These are phyloP conservation scores for Scytalopus superciliaris DNA, from an alignment of 2,113 vertebrate genomes.

Conservation along the genomic window DNA sequence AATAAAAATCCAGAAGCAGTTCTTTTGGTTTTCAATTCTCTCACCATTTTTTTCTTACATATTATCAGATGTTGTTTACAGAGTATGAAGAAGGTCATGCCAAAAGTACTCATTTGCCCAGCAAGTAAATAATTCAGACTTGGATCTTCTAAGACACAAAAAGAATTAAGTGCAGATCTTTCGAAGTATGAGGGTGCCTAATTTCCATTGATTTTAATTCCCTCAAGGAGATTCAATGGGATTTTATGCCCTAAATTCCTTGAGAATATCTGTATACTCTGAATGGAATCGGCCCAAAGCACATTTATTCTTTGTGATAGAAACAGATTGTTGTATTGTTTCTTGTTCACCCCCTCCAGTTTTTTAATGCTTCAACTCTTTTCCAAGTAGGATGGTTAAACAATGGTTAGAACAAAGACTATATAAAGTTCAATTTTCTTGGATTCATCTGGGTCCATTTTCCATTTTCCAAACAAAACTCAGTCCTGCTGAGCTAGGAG, in stretches of 20 bases:
- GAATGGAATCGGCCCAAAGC: slow-evolving; percentile 34
- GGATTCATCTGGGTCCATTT: neutral
- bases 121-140: slow-evolving; percentile 6
- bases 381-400: slow-evolving; percentile 47
- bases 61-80: neutral
- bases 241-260: slow-evolving; percentile 40
- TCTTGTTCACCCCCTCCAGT: slow-evolving; percentile 40
- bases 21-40: neutral
- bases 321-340: slow-evolving; percentile 58
- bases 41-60: neutral
- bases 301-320: slow-evolving; percentile 55
- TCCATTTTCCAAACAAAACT: neutral
- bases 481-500: neutral
- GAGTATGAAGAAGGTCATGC: neutral
- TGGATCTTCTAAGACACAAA: neutral
- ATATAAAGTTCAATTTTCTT: slow-evolving; percentile 40
- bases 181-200: neutral
- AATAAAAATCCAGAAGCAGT: neutral
- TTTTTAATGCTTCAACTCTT: slow-evolving; percentile 46
- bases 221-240: slow-evolving; percentile 27
- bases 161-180: slow-evolving; percentile 29
- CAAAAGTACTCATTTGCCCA: neutral
- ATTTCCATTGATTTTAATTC: slow-evolving; percentile 41
- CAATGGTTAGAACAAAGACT: slow-evolving; percentile 44
- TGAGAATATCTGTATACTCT: slow-evolving; percentile 46